Evolutionary conservation across 2,113 vertebrate genomes (phyloP).

Genomic region (Sebastes fasciatus): DNA sequence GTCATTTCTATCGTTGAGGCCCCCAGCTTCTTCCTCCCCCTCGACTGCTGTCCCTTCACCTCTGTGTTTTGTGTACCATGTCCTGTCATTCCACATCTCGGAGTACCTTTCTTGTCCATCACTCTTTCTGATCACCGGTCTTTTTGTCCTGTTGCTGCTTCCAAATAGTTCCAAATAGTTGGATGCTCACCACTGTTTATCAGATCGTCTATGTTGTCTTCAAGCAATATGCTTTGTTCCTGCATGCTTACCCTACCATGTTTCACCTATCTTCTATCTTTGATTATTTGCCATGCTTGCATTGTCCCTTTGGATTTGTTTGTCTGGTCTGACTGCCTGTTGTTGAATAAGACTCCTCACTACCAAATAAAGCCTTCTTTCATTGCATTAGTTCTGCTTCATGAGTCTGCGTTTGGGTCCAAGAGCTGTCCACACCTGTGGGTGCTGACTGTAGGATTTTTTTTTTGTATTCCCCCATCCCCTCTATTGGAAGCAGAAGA

Average conservation of each 20-base stretch:
- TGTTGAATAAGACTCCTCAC: background rate
- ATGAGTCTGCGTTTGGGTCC: background rate
- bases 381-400: conserved; percentile 15
- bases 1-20: background rate
- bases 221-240: background rate
- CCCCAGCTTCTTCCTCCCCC: background rate
- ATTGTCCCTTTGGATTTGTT: conserved; percentile 21
- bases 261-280: background rate
- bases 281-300: conserved; percentile 5
- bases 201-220: background rate
- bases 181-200: background rate
- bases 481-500: background rate
- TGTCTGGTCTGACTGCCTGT: conserved; percentile 4
- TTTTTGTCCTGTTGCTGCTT: background rate
- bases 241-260: background rate
- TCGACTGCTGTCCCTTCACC: background rate
- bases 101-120: background rate
- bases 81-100: background rate
- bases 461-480: background rate
- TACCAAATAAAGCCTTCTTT: conserved; percentile 9
- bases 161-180: background rate
- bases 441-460: conserved; percentile 4
- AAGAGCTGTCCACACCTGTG: conserved; percentile 11
- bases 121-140: background rate
- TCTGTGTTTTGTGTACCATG: background rate